Conservation (phyloP, 2,797 vertebrate species). For the Gephyroberyx darwinii region DNA sequence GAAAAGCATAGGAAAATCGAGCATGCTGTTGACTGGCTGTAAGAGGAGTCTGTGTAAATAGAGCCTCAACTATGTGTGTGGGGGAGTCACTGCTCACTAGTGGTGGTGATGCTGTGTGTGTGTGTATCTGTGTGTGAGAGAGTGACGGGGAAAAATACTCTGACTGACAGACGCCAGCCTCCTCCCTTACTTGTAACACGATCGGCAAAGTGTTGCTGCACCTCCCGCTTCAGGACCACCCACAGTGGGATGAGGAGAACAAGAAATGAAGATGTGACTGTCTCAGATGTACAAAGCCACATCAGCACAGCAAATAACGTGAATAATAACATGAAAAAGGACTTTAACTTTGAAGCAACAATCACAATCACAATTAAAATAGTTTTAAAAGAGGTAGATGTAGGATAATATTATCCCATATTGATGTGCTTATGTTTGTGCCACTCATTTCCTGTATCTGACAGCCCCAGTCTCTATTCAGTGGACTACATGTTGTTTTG, state of each 20-base stretch:
- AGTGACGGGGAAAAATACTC: background rate
- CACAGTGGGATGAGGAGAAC: slow-evolving; percentile 6
- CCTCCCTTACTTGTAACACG: slow-evolving; percentile 33
- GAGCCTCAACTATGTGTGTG: slow-evolving; percentile 14
- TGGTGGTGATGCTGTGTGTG: background rate
- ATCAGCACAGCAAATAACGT: too few species aligned
- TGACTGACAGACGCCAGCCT: slow-evolving; percentile 42
- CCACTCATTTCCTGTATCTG: too few species aligned
- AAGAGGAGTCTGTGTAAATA: slow-evolving; percentile 51
- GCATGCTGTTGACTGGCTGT: slow-evolving; percentile 50
- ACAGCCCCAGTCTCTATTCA: too few species aligned
- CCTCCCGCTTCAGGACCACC: slow-evolving; percentile 11
- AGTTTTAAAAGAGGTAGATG: too few species aligned
- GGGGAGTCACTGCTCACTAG: slow-evolving; percentile 13
- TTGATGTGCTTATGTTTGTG: too few species aligned
- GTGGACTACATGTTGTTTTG: too few species aligned
- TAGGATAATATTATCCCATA: too few species aligned
- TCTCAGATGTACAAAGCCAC: too few species aligned
- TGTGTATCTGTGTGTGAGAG: too few species aligned
- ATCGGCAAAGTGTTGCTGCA: slow-evolving; percentile 9
- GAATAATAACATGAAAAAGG: too few species aligned
- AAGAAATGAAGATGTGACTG: background rate
- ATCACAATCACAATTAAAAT: too few species aligned
- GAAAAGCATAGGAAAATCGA: slow-evolving; percentile 47
- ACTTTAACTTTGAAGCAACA: too few species aligned